A percentile compares a stretch with the other conserved stretches of the same genome.
These are phyloP conservation scores for Anastrepha ludens DNA, from an alignment of 1,140 invertebrate species.

Conservation along the genomic window DNA sequence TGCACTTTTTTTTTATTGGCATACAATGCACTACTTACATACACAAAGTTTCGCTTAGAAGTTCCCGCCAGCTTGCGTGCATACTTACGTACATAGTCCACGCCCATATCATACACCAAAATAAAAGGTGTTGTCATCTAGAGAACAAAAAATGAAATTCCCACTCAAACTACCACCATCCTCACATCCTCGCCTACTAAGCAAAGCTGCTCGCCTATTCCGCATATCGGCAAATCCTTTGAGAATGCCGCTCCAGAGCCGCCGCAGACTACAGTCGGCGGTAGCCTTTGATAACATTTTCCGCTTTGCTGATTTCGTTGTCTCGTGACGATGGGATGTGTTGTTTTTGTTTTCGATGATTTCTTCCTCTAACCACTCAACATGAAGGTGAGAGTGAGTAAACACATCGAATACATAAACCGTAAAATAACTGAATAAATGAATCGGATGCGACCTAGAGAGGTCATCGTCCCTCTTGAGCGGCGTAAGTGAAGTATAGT, in stretches of 20 bases:
- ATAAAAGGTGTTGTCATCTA: not conserved
- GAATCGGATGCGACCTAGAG: not conserved
- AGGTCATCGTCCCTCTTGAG: not conserved
- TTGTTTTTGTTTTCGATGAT: not conserved
- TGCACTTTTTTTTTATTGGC: not conserved
- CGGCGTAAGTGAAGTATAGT: too few species aligned
- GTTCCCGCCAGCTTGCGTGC: conserved; percentile 5
- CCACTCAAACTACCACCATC: not conserved
- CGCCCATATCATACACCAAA: conserved; percentile 11
- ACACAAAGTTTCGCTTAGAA: conserved; percentile 5
- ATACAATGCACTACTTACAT: not conserved
- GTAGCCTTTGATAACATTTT: conserved; percentile 49
- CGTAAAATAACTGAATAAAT: not conserved
- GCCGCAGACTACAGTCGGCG: not conserved
- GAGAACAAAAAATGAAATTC: conserved; percentile 1
- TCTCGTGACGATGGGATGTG: not conserved
- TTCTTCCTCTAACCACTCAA: not conserved
- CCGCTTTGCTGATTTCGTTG: conserved; percentile 6
- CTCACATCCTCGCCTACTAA: not conserved
- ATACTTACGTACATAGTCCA: not conserved
- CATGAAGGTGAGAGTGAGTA: not conserved
- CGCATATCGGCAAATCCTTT: conserved; percentile 40
- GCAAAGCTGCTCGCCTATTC: conserved; percentile 24
- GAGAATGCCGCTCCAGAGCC: conserved; percentile 35
- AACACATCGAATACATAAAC: not conserved